Percentiles rank a stretch among this genome's conserved stretches.
Evolutionary conservation across 1,140 invertebrate genomes (phyloP).

Genomic region (Lordiphosa stackelbergi): DNA sequence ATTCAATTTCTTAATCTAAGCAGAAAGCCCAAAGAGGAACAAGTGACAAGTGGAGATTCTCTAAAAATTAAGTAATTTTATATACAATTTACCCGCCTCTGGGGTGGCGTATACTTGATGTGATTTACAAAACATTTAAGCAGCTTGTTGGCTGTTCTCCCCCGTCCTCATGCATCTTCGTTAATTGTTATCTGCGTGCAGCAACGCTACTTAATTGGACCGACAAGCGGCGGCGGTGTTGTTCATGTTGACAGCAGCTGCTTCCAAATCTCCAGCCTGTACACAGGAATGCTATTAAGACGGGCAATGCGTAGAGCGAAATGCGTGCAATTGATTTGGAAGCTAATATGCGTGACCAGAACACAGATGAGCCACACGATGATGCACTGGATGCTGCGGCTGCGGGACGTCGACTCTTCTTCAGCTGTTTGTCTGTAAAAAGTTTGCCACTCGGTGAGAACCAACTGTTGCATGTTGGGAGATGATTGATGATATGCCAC

Average conservation of each 20-base stretch:
- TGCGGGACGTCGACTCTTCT: constrained; percentile 65
- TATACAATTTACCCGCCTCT: constrained; percentile 29
- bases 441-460: too few relatives aligned
- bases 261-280: constrained; percentile 20
- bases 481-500: constrained; percentile 48
- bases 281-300: constrained; percentile 74
- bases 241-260: constrained; percentile 9
- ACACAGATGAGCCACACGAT: constrained; percentile 29
- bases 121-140: constrained; percentile 51
- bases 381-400: constrained; percentile 35
- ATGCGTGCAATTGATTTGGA: constrained; percentile 67
- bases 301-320: constrained; percentile 65
- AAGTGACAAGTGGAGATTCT: constrained; percentile 27
- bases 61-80: constrained; percentile 31
- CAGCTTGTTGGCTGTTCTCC: constrained; percentile 18
- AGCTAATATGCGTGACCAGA: constrained; percentile 64
- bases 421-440: constrained; percentile 56
- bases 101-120: constrained; percentile 63
- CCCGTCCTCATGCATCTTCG: constrained; percentile 37
- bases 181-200: constrained; percentile 66
- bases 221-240: constrained; percentile 38
- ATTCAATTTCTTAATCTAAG: constrained; percentile 41
- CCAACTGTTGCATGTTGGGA: constrained; percentile 50
- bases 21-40: constrained; percentile 55
- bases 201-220: constrained; percentile 51